These are phyloP conservation scores for Tetragnatha montana DNA, from an alignment of 2,888 invertebrate species.

Conservation along the genomic window DNA sequence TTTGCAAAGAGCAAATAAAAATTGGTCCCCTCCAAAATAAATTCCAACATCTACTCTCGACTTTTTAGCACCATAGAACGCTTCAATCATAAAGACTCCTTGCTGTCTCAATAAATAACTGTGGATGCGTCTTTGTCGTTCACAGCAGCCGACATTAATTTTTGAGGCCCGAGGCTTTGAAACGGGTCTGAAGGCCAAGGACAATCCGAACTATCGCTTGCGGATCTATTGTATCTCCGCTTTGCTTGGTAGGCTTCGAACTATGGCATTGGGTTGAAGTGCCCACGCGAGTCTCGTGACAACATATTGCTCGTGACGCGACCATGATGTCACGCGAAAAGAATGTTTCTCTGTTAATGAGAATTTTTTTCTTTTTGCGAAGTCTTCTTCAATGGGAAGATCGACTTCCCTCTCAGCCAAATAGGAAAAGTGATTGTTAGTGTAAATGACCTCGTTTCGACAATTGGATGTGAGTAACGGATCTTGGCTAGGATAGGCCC, in stretches of 20 bases:
- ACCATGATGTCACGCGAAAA: conserved; percentile 14
- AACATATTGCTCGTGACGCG: neutral
- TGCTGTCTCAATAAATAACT: too few species aligned
- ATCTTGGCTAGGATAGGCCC: neutral
- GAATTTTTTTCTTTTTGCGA: neutral
- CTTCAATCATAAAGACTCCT: too few species aligned
- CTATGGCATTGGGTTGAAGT: neutral
- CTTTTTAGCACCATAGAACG: too few species aligned
- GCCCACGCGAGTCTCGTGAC: neutral
- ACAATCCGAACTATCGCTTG: neutral
- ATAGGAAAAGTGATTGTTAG: conserved; percentile 10
- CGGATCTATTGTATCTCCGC: neutral
- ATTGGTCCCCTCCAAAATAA: too few species aligned
- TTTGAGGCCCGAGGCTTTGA: neutral
- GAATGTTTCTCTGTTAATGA: conserved; percentile 26
- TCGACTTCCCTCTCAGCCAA: conserved; percentile 22
- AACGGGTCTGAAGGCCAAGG: conserved; percentile 3
- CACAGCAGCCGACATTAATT: neutral
- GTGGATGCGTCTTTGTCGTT: too few species aligned
- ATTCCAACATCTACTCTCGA: too few species aligned
- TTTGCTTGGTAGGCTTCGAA: neutral
- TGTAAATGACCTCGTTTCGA: conserved; percentile 16
- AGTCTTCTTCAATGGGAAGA: neutral
- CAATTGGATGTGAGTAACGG: neutral
- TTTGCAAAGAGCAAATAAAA: too few species aligned